phyloP scores from a whole-genome alignment of 2,888 invertebrate species.

The Phragmatobia fuliginosa region DNA sequence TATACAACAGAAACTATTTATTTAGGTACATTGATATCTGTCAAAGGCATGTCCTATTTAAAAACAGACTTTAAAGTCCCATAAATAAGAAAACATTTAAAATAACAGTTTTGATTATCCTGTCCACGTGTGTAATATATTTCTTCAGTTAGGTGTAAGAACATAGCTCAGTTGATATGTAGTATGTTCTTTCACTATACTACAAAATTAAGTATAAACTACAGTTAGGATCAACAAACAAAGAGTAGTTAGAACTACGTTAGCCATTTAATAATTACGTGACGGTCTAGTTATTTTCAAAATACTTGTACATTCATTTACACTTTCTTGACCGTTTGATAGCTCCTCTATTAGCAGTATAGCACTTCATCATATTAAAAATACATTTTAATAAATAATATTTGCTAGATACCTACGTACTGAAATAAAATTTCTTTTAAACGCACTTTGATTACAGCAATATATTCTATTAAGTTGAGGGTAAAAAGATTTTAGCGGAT shows the following conservation, averaged over 20 bases:
- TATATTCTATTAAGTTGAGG: too few relatives aligned
- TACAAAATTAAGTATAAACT: not conserved
- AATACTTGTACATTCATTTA: conserved; percentile 21
- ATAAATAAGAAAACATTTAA: too few relatives aligned
- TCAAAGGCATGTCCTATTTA: not conserved
- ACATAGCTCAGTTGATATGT: not conserved
- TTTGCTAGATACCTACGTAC: not conserved
- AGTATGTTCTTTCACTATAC: not conserved
- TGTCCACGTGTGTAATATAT: not conserved
- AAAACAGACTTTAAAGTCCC: too few relatives aligned
- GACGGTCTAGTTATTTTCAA: conserved; percentile 28
- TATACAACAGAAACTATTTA: too few relatives aligned
- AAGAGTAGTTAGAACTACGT: conserved; percentile 24
- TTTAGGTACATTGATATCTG: too few relatives aligned
- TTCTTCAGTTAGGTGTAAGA: too few relatives aligned
- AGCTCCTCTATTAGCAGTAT: not conserved
- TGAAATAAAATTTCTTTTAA: not conserved
- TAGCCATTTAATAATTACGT: conserved; percentile 33
- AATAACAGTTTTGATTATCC: too few relatives aligned
- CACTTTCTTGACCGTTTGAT: conserved; percentile 15
- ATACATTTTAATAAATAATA: not conserved
- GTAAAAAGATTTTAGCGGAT: too few relatives aligned
- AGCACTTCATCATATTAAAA: not conserved
- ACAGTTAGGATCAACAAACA: conserved; percentile 14
- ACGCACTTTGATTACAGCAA: not conserved